Evolutionary conservation across 2,888 invertebrate genomes (phyloP).

Genomic region (Protophormia terraenovae): DNA sequence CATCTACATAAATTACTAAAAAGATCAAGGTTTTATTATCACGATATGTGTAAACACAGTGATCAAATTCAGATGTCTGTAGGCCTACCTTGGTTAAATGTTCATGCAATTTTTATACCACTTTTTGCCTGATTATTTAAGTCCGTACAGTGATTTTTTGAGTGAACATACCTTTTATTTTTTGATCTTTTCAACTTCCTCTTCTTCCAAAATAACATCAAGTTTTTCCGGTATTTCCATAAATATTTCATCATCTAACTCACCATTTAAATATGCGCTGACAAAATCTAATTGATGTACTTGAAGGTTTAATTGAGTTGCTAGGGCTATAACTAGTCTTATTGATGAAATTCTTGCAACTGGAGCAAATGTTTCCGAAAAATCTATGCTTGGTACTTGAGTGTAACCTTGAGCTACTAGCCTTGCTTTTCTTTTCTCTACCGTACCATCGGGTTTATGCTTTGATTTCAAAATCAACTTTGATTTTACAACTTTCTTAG

Average conservation of each 20-base stretch:
- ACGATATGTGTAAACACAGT: neutral
- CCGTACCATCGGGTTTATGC: neutral
- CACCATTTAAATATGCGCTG: too few species aligned
- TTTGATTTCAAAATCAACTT: slow-evolving; percentile 72
- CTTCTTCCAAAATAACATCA: neutral
- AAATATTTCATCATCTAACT: too few species aligned
- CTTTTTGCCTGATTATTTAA: too few species aligned
- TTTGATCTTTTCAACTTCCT: neutral
- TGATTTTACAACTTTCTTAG: slow-evolving; percentile 68
- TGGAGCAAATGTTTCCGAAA: slow-evolving; percentile 71
- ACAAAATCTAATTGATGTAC: too few species aligned
- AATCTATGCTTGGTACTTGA: slow-evolving; percentile 73
- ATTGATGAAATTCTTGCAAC: slow-evolving; percentile 59
- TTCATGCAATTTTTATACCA: neutral
- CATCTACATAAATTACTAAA: neutral
- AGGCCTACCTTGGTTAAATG: neutral
- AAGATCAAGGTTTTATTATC: neutral
- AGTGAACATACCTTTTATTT: neutral
- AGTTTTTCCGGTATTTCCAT: too few species aligned
- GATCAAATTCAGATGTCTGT: neutral
- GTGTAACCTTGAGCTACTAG: slow-evolving; percentile 73
- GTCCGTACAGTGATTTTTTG: neutral
- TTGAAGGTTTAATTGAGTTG: neutral
- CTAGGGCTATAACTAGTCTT: neutral
- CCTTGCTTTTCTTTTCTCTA: slow-evolving; percentile 27